phyloP scores from a whole-genome alignment of 2,888 invertebrate species.

The Syrista parreyssii region DNA sequence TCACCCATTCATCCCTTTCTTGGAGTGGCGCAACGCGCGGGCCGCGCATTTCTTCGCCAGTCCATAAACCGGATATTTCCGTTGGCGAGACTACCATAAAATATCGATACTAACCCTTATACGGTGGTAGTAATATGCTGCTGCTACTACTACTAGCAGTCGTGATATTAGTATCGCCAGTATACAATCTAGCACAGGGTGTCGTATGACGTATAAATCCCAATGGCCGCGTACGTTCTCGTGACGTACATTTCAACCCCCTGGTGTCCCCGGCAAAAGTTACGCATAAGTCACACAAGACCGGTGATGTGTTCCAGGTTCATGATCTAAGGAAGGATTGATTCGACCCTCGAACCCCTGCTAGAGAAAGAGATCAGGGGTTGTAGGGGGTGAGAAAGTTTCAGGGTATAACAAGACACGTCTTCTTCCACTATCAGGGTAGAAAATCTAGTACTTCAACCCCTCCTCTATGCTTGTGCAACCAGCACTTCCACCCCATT shows the following conservation, averaged over 20 bases:
- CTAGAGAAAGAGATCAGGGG: background rate
- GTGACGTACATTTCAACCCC: conserved; percentile 26
- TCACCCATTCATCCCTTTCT: conserved; percentile 1
- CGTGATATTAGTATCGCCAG: background rate
- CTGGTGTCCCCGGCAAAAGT: conserved; percentile 27
- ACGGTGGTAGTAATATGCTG: background rate
- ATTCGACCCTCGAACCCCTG: background rate
- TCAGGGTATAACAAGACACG: background rate
- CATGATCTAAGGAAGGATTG: background rate
- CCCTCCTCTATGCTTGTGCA: background rate
- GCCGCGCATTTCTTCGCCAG: conserved; percentile 19
- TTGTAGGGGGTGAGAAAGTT: background rate
- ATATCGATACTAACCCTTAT: conserved; percentile 13
- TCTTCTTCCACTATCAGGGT: background rate
- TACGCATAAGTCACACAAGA: conserved; percentile 28
- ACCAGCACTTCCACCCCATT: background rate
- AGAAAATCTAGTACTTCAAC: background rate
- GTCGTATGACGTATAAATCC: conserved; percentile 37
- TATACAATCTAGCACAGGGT: background rate
- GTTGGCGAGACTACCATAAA: conserved; percentile 34
- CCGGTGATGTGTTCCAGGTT: background rate
- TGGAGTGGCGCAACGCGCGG: background rate
- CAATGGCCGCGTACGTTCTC: conserved; percentile 31
- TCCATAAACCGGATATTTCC: conserved; percentile 42
- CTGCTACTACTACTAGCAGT: background rate